A percentile compares a stretch with the other conserved stretches of the same genome.
phyloP scores from a whole-genome alignment of 1,140 invertebrate species.

The Stratiolaelaps scimitus region DNA sequence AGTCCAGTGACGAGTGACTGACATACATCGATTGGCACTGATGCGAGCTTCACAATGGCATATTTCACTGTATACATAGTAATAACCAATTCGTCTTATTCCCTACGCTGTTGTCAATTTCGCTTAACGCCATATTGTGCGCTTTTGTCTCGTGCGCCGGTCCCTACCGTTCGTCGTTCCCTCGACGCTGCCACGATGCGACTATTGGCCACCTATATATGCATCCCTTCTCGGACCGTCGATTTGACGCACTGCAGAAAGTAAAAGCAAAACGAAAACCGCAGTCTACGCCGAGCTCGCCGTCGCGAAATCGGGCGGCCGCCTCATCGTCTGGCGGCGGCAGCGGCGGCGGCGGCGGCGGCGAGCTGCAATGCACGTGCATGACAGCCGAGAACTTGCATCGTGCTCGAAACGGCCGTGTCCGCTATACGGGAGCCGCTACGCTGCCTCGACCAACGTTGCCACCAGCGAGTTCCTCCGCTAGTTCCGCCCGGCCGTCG shows the following conservation, averaged over 20 bases:
- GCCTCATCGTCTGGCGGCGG: background rate
- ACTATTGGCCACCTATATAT: slow-evolving; percentile 20
- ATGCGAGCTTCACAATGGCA: too few species aligned
- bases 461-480: slow-evolving; percentile 64
- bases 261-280: slow-evolving; percentile 60
- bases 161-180: too few species aligned
- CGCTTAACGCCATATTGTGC: too few species aligned
- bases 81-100: too few species aligned
- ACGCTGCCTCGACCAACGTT: slow-evolving; percentile 38
- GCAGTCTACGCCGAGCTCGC: slow-evolving; percentile 80
- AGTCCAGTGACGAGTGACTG: too few species aligned
- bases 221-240: too few species aligned
- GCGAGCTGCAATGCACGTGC: slow-evolving; percentile 79
- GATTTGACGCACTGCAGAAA: slow-evolving; percentile 36
- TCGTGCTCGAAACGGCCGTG: slow-evolving; percentile 58
- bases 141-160: too few species aligned
- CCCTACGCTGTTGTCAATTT: too few species aligned
- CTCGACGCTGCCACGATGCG: too few species aligned
- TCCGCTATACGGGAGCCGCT: slow-evolving; percentile 37
- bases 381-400: slow-evolving; percentile 71
- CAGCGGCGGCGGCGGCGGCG: too few species aligned
- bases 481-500: slow-evolving; percentile 39
- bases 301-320: slow-evolving; percentile 55
- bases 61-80: too few species aligned
- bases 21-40: too few species aligned